phyloP scores from a whole-genome alignment of 1,140 invertebrate species.

The Hyphantria cunea region DNA sequence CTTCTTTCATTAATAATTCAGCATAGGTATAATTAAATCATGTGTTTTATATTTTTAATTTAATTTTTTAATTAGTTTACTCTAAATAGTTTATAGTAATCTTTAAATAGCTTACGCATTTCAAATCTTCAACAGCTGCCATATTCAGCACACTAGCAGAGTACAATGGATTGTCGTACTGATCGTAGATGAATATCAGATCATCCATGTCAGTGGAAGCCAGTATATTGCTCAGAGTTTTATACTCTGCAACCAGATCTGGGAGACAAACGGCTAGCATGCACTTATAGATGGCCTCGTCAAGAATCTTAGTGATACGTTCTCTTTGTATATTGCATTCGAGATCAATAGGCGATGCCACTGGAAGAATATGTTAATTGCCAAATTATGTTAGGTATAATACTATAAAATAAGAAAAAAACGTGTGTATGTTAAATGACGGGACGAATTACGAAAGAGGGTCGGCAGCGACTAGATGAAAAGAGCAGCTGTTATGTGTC shows the following conservation, averaged over 20 bases:
- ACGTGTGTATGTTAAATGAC: no score
- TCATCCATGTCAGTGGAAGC: constrained; percentile 65
- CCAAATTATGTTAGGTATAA: neutral
- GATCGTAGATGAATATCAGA: constrained; percentile 69
- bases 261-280: constrained; percentile 69
- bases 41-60: no score
- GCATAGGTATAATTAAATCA: no score
- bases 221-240: constrained; percentile 54
- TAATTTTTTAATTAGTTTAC: no score
- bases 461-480: no score
- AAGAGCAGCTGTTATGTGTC: no score
- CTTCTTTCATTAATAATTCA: no score
- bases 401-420: no score
- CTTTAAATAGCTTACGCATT: constrained; percentile 48
- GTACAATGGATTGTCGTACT: constrained; percentile 70
- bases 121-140: constrained; percentile 68
- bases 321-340: constrained; percentile 78
- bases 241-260: constrained; percentile 62
- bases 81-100: no score
- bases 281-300: constrained; percentile 70
- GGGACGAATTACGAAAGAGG: no score
- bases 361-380: constrained; percentile 37
- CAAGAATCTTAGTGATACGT: constrained; percentile 72
- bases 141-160: constrained; percentile 65
- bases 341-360: constrained; percentile 69